Evolutionary conservation across 53 echinoderm and acorn worm genomes (phyloP).

Genomic region (Crossaster papposus): DNA sequence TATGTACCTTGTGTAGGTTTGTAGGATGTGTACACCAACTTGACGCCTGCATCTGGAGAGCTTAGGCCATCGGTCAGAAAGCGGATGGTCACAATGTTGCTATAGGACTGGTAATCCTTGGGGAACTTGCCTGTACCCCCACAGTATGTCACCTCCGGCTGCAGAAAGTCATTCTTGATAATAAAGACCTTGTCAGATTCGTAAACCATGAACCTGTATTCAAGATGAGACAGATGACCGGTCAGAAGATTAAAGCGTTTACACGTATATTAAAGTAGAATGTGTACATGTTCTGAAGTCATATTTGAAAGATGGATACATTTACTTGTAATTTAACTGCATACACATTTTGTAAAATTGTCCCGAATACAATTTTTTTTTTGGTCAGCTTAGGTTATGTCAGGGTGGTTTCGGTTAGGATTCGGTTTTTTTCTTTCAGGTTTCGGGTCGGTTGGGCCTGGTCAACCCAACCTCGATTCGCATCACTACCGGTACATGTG

Average conservation of each 20-base stretch:
- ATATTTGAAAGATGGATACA: no score
- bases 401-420: no score
- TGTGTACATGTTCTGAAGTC: background rate
- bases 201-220: conserved; percentile 76
- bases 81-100: conserved; percentile 80
- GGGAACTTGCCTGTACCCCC: conserved; percentile 96
- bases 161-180: conserved; percentile 72
- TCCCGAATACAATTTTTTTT: no score
- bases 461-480: no score
- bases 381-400: no score
- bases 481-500: no score
- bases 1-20: conserved; percentile 81
- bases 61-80: conserved; percentile 76
- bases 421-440: no score
- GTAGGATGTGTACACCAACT: conserved; percentile 83
- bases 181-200: conserved; percentile 69
- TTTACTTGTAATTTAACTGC: no score
- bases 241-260: background rate
- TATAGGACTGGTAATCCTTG: conserved; percentile 83
- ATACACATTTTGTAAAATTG: no score
- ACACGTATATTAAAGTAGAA: no score
- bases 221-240: background rate
- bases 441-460: no score
- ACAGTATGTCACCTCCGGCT: conserved; percentile 82
- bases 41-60: conserved; percentile 80